phyloP scores from a whole-genome alignment of 2,113 vertebrate genomes.

The Pomatorhinus ruficollis region DNA sequence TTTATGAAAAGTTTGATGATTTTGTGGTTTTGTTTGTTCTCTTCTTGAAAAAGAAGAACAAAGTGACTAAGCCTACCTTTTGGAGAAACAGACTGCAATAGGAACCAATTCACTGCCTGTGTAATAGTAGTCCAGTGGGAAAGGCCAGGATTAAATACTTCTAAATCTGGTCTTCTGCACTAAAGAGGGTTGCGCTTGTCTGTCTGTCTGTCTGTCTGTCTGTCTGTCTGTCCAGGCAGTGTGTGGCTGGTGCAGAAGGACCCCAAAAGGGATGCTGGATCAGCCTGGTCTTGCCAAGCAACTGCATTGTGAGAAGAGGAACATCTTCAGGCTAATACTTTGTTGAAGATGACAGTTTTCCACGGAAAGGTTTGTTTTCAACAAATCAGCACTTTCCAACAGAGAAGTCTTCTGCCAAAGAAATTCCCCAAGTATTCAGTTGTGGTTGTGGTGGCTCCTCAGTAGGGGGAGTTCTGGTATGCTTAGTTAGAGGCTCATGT shows the following conservation, averaged over 20 bases:
- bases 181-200: neutral
- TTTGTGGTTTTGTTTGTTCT: neutral
- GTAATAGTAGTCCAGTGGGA: neutral
- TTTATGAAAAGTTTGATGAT: neutral
- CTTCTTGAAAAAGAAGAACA: neutral
- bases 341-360: neutral
- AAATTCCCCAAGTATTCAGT: neutral
- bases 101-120: neutral
- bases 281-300: neutral
- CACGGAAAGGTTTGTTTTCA: conserved; percentile 20
- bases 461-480: conserved; percentile 59
- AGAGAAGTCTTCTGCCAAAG: neutral
- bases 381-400: neutral
- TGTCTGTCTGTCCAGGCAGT: neutral
- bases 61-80: neutral
- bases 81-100: neutral
- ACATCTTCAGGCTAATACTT: neutral
- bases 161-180: neutral
- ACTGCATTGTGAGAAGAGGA: neutral
- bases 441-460: conserved; percentile 58
- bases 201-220: neutral
- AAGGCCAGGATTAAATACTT: neutral
- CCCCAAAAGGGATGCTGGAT: neutral
- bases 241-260: neutral
- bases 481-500: neutral